These are phyloP conservation scores for Drosophila cardini DNA, from an alignment of 1,140 invertebrate genomes.

Conservation along the genomic window DNA sequence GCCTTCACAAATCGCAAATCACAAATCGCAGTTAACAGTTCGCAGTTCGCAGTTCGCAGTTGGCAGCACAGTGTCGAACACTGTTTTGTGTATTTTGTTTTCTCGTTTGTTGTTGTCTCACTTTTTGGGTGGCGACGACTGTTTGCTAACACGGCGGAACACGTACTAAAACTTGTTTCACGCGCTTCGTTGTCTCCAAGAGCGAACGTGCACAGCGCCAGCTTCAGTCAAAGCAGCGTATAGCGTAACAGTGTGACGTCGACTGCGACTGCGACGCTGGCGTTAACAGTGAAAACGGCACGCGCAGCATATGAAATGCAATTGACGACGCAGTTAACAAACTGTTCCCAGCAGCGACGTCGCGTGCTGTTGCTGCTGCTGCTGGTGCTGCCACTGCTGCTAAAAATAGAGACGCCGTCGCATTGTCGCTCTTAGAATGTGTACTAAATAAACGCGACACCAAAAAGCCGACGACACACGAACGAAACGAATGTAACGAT, in stretches of 20 bases:
- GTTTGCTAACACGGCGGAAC: slow-evolving; percentile 84
- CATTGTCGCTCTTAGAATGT: slow-evolving; percentile 40
- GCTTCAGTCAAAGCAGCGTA: not conserved
- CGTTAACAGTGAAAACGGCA: slow-evolving; percentile 28
- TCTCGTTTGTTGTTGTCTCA: slow-evolving; percentile 11
- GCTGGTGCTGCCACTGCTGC: slow-evolving; percentile 21
- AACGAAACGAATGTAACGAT: slow-evolving; percentile 2
- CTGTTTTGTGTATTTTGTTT: too few species aligned
- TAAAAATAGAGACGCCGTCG: slow-evolving; percentile 32
- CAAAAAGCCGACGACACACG: slow-evolving; percentile 9
- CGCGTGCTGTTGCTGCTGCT: slow-evolving; percentile 26
- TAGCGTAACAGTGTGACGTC: not conserved
- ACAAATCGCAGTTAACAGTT: slow-evolving; percentile 7
- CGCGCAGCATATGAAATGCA: slow-evolving; percentile 34
- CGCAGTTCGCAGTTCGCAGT: slow-evolving; percentile 16
- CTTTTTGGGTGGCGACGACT: slow-evolving; percentile 64
- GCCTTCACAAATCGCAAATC: slow-evolving; percentile 11
- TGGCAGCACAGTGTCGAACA: not conserved
- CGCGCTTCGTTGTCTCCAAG: slow-evolving; percentile 50
- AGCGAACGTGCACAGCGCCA: slow-evolving; percentile 5
- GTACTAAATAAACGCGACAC: slow-evolving; percentile 43
- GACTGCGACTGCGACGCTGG: slow-evolving; percentile 15
- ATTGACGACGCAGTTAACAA: not conserved
- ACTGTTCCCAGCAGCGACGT: slow-evolving; percentile 41
- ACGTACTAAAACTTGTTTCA: slow-evolving; percentile 84